Base-by-base conservation (phyloP, 2,888 invertebrate species). In the Eupithecia vulgata region DNA sequence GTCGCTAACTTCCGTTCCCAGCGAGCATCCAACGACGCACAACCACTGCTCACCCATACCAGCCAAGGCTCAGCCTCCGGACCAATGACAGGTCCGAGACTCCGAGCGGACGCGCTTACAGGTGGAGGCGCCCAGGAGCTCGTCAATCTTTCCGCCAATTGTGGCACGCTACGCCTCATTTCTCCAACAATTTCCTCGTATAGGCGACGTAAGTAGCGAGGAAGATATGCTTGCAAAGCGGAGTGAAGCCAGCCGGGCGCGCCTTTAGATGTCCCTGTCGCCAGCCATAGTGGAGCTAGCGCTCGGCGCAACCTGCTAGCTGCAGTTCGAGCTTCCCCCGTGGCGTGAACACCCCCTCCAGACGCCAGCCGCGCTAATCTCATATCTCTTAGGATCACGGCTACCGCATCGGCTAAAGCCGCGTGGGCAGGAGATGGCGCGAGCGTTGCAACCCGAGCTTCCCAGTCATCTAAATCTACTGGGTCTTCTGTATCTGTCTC, bases 231-330 rank as follows among this genome's bases (percentile, higher is more conserved):
- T 67, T 72, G 67, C 80, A 89, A 83, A 77, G 85, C 78, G 48
- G 82, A 86, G 81, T 83, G 86, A 79, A 88, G 82, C 88, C 88
- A 87, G 35, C 84, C 84, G n/a, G 82, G 78, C 77, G 82, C 80
- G 78, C 78, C 74, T 25, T 59, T 59, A 13, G 71, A 37, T 15
- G 52, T 35, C 57, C 83, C 76, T 69, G 62, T 34, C 34, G 62
- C 42, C 34, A 59, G 74, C 42, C 74, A 61, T 66, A 73, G 79
- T 67, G 76, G 71, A 72, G 72, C 77, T 40, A 71, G 73, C 74
- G 81, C 83, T 81, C 75, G 76, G 77, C 79, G 85, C 84, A 68
- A 84, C 86, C 76, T 86, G 84, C 77, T 83, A 86, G 83, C 42
- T 85, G 80, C 79, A 85, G 81, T 65, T 80, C 79, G 74, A 72